Evolutionary conservation across 2,113 vertebrate species (phyloP), one percentile per base, ranked within the genome.

Genomic region (Menura novaehollandiae): DNA sequence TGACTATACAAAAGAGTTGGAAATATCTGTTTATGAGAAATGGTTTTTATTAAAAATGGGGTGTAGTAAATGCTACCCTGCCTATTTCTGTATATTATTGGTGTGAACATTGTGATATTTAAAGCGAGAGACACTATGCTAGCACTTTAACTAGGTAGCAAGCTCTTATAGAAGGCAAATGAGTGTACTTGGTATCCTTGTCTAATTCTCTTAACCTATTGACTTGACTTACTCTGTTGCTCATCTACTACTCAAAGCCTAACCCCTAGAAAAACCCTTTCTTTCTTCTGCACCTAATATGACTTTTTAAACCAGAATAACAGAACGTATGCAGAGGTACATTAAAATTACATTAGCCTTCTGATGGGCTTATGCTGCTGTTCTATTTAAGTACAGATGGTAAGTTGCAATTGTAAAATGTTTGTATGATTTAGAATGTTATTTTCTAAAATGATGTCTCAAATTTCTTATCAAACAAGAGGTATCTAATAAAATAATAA

Each of bases 1-100:
- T 72, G 9, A 67, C 43, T 90, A 80, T 94, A 87, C 88, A 82
- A 75, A 93, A 93, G 47, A 92, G 46, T 76, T 91, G 95, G 66
- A 95, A 96, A 66, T 87, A 75, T 28, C 35, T 91, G 87, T 97
- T 97, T 94, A 89, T 96, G 52, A 83, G 33, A 91, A 87, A 82
- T 91, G 28, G 13, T 79, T 94, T 89, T 87, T 92, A 94, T 95
- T 96, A 96, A 95, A 97, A 71, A 63, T 35, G 43, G 39, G 67
- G 63, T 85, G 59, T 86, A 79, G n/a, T 71, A 85, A 88, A 85
- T 66, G 64, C 58, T 90, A 20, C 43, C 41, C 49, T 95, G 67
- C 35, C 72, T 95, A 78, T 94, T 90, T 97, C 85, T 96, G 44
- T 91, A 76, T 80, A 87, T 91, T 88, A 85, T 79, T 52, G 64